Conservation (phyloP, 1,140 invertebrate genomes). For the Drosophila guanche region DNA sequence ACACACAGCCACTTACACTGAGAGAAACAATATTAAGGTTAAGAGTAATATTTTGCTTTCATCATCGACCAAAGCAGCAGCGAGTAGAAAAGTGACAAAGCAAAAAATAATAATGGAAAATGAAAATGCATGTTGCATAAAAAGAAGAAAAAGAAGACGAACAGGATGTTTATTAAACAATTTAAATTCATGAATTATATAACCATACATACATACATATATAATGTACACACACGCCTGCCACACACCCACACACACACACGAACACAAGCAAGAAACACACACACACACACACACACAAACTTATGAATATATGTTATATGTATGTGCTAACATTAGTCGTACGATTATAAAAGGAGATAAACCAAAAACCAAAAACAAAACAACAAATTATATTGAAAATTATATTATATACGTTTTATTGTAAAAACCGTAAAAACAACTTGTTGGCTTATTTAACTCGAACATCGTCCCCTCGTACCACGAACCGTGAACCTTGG, state of each 20-base stretch:
- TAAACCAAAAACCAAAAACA: conserved; percentile 36
- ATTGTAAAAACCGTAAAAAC: conserved; percentile 80
- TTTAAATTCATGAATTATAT: conserved; percentile 42
- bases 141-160: conserved; percentile 34
- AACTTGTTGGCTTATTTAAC: conserved; percentile 78
- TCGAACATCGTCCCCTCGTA: conserved; percentile 40
- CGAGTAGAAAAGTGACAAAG: conserved; percentile 13
- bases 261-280: conserved; percentile 45
- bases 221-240: conserved; percentile 27
- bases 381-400: conserved; percentile 57
- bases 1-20: conserved; percentile 27
- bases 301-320: conserved; percentile 70
- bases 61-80: conserved; percentile 17
- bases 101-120: conserved; percentile 6
- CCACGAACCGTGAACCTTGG: conserved; percentile 39
- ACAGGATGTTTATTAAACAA: conserved; percentile 43
- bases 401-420: conserved; percentile 80
- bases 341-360: conserved; percentile 68
- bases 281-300: conserved; percentile 35
- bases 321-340: conserved; percentile 73
- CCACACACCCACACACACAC: conserved; percentile 38
- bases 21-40: conserved; percentile 18
- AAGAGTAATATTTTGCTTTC: conserved; percentile 23
- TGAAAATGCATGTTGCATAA: conserved; percentile 56
- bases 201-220: conserved; percentile 47